Percentiles rank a stretch among this genome's conserved stretches.
These are phyloP conservation scores for Poicephalus meyeri DNA, from an alignment of 2,113 vertebrate species.

Conservation along the genomic window DNA sequence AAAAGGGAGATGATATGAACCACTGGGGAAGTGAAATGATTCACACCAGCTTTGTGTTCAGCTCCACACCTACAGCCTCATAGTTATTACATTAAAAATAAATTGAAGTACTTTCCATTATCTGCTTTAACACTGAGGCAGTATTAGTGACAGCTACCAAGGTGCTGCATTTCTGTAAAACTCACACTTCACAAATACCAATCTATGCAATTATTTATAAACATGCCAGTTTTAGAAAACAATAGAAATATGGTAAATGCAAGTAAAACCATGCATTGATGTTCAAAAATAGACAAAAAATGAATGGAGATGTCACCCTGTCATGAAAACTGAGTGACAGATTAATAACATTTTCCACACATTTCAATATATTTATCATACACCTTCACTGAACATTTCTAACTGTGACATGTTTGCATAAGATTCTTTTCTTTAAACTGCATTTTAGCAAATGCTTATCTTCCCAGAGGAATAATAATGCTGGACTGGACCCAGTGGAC, in stretches of 20 bases:
- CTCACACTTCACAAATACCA: background rate
- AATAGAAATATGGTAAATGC: background rate
- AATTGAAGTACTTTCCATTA: background rate
- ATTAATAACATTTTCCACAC: background rate
- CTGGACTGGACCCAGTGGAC: background rate
- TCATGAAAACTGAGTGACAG: background rate
- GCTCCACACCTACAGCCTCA: background rate
- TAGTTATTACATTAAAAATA: conserved; percentile 1
- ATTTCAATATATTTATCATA: background rate
- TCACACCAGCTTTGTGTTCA: background rate
- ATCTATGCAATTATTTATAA: conserved; percentile 23
- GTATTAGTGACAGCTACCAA: background rate
- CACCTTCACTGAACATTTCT: background rate
- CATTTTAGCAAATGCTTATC: background rate
- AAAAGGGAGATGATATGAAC: background rate
- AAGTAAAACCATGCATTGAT: background rate
- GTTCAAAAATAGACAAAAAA: conserved; percentile 18
- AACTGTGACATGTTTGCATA: background rate
- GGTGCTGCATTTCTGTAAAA: background rate
- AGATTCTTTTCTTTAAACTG: background rate
- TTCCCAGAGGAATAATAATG: background rate
- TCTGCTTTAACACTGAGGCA: background rate
- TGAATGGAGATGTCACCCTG: background rate
- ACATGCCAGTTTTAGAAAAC: background rate
- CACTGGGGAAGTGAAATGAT: background rate